phyloP scores from a whole-genome alignment of 2,113 vertebrate species.

The Butorides virescens region DNA sequence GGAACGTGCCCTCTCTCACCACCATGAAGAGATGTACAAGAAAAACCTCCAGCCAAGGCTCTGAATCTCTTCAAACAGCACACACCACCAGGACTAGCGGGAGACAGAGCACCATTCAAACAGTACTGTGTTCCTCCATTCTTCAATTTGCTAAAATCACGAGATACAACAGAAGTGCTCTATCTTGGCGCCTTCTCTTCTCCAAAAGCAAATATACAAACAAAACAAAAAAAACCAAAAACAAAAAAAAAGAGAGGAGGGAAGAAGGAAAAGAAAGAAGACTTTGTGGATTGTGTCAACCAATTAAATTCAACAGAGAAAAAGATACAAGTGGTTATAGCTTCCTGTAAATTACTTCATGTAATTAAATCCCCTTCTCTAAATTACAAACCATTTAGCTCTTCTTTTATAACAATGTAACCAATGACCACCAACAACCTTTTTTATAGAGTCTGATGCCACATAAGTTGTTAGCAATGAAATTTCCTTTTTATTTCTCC shows the following conservation, averaged over 20 bases:
- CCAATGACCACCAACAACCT: slow-evolving; percentile 56
- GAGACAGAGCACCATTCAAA: not conserved
- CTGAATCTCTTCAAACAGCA: not conserved
- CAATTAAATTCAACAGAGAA: slow-evolving; percentile 5
- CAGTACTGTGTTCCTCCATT: not conserved
- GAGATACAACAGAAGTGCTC: not conserved
- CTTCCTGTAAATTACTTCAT: slow-evolving; percentile 59
- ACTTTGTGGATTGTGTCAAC: not conserved
- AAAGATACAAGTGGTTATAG: slow-evolving; percentile 43
- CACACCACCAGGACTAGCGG: not conserved
- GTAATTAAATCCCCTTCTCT: slow-evolving; percentile 65
- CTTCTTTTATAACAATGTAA: slow-evolving; percentile 53
- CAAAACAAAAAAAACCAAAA: not conserved
- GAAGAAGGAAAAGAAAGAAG: not conserved
- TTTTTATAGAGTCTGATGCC: slow-evolving; percentile 21
- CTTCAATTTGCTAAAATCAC: not conserved
- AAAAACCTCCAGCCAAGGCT: not conserved
- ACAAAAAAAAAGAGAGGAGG: not conserved
- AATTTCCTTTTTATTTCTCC: slow-evolving; percentile 39
- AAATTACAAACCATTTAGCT: slow-evolving; percentile 65
- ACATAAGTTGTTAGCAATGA: slow-evolving; percentile 16
- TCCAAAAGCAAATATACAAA: not conserved
- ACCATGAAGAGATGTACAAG: not conserved
- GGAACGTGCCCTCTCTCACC: not conserved
- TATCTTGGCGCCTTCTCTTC: not conserved